Evolutionary conservation across 1,140 invertebrate genomes (phyloP).

Genomic region (Rhagoletis pomonella): DNA sequence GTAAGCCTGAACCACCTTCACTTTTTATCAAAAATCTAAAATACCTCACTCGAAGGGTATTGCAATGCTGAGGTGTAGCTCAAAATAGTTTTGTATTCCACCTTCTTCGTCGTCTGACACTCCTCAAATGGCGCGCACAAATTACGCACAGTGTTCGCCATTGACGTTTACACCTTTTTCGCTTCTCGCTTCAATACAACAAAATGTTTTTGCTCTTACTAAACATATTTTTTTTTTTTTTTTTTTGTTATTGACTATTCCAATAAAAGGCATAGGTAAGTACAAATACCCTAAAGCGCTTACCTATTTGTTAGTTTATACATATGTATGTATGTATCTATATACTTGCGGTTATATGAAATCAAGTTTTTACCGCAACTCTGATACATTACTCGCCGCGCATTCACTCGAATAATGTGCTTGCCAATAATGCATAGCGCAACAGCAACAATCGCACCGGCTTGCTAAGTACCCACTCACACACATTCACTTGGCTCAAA

Average conservation of each 20-base stretch:
- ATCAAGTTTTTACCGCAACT: constrained; percentile 47
- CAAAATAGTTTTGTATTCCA: not conserved
- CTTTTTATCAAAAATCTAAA: too few relatives aligned
- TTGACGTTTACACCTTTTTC: not conserved
- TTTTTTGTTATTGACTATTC: constrained; percentile 32
- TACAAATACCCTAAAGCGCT: constrained; percentile 26
- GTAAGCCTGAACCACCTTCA: too few relatives aligned
- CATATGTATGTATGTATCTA: not conserved
- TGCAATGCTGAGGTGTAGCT: not conserved
- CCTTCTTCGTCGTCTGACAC: not conserved
- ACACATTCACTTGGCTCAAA: not conserved
- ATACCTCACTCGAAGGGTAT: not conserved
- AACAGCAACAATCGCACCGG: not conserved
- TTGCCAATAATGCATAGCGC: not conserved
- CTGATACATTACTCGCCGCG: not conserved
- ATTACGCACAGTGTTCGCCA: constrained; percentile 12
- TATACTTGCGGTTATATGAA: constrained; percentile 2
- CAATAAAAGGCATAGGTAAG: constrained; percentile 24
- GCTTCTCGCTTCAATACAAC: not conserved
- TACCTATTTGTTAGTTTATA: not conserved
- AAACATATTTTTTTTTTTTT: not conserved
- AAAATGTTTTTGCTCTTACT: not conserved
- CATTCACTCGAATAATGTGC: constrained; percentile 6
- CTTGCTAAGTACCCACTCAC: constrained; percentile 28
- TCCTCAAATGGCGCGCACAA: constrained; percentile 18